phyloP scores from a whole-genome alignment of 1,140 invertebrate genomes.

The Hylyphantes graminicola region DNA sequence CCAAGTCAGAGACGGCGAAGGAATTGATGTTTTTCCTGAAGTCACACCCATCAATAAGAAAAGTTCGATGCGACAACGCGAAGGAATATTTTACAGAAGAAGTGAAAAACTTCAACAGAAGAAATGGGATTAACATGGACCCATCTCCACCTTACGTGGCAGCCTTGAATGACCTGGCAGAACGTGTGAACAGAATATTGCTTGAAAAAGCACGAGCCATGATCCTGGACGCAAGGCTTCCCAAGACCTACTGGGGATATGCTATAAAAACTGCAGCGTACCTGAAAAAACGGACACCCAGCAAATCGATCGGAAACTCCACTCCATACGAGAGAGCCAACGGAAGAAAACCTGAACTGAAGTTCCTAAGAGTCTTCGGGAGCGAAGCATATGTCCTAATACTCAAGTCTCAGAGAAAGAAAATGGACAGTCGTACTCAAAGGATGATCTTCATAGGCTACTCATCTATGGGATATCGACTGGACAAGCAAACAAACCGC shows the following conservation, averaged over 20 bases:
- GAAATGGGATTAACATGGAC: neutral
- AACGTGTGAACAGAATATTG: no score
- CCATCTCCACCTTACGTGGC: no score
- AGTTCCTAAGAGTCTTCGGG: constrained; percentile 34
- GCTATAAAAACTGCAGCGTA: neutral
- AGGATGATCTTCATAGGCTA: constrained; percentile 47
- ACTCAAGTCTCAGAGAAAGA: neutral
- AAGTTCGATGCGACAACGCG: neutral
- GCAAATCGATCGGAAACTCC: constrained; percentile 62
- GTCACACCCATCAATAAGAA: neutral
- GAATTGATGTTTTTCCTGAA: neutral
- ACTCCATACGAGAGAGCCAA: constrained; percentile 32
- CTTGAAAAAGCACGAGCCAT: no score
- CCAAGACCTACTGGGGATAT: neutral
- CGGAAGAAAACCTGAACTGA: constrained; percentile 11
- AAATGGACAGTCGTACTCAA: neutral
- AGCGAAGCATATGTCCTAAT: constrained; percentile 23
- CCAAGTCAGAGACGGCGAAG: neutral
- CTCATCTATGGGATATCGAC: constrained; percentile 11
- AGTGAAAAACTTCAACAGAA: neutral
- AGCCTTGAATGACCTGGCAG: no score
- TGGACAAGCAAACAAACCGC: neutral
- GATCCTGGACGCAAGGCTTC: no score
- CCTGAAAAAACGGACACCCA: neutral
- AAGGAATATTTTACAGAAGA: neutral